A percentile compares a stretch with the other conserved stretches of the same genome.
Conservation (phyloP, 2,888 invertebrate species). For the Aromia moschata region DNA sequence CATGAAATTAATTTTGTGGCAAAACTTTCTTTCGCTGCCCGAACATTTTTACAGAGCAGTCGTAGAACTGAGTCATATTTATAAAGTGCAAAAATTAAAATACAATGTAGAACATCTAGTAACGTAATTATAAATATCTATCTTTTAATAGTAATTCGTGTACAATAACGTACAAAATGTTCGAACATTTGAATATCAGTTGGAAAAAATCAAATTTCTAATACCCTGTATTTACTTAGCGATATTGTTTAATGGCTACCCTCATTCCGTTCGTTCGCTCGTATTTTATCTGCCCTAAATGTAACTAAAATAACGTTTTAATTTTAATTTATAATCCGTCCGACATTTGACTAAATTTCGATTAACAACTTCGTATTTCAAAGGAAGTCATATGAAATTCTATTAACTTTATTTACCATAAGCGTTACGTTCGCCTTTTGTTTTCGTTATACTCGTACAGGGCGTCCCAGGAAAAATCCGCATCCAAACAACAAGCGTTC, state of each 20-base stretch:
- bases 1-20: too few relatives aligned
- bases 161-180: too few relatives aligned
- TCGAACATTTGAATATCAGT: too few relatives aligned
- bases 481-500: not conserved
- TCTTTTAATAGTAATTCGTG: too few relatives aligned
- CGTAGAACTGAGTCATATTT: too few relatives aligned
- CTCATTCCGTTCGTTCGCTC: constrained; percentile 36
- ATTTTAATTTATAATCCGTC: constrained; percentile 45
- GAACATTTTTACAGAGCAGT: too few relatives aligned
- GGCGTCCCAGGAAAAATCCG: not conserved
- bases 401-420: constrained; percentile 14
- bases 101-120: too few relatives aligned
- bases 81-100: too few relatives aligned
- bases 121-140: too few relatives aligned
- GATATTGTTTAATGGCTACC: constrained; percentile 35
- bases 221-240: not conserved
- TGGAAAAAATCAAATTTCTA: not conserved
- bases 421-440: not conserved
- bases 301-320: constrained; percentile 34
- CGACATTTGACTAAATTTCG: constrained; percentile 28
- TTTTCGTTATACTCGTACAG: not conserved
- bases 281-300: constrained; percentile 47
- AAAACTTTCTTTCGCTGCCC: too few relatives aligned
- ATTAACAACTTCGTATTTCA: constrained; percentile 28
- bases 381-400: constrained; percentile 12